Evolutionary conservation across 2,888 invertebrate species (phyloP).

Genomic region (Eupelmus urozonus): DNA sequence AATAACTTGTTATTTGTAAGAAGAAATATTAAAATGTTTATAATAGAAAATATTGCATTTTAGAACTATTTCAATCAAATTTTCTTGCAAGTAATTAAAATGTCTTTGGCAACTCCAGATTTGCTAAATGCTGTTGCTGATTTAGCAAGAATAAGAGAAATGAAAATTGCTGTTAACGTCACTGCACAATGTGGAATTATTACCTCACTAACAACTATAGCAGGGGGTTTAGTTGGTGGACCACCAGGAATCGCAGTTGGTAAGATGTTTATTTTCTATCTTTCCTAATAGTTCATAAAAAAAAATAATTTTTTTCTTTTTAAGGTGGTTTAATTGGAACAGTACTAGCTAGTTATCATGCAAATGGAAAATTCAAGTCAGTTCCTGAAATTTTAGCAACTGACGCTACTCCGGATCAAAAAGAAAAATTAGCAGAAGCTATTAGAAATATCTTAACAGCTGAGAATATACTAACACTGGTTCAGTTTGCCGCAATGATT

Average conservation of each 20-base stretch:
- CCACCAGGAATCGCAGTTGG: constrained; percentile 60
- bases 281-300: too few relatives aligned
- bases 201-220: constrained; percentile 41
- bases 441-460: constrained; percentile 50
- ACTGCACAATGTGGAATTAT: constrained; percentile 56
- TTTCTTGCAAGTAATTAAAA: too few relatives aligned
- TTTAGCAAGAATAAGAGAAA: constrained; percentile 55
- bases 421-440: constrained; percentile 54
- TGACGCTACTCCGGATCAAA: constrained; percentile 56
- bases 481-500: constrained; percentile 43
- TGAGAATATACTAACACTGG: constrained; percentile 57
- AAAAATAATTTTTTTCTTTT: neutral
- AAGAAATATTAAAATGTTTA: too few relatives aligned
- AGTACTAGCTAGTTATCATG: constrained; percentile 37
- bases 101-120: constrained; percentile 50
- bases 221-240: constrained; percentile 58
- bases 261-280: constrained; percentile 48
- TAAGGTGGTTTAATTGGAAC: constrained; percentile 59
- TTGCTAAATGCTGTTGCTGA: constrained; percentile 56
- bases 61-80: too few relatives aligned
- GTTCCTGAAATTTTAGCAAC: constrained; percentile 59
- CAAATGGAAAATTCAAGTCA: constrained; percentile 59
- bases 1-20: too few relatives aligned
- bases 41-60: too few relatives aligned
- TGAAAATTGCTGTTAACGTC: constrained; percentile 54